These are phyloP conservation scores for Polyommatus icarus DNA, from an alignment of 2,888 invertebrate species.

Conservation along the genomic window DNA sequence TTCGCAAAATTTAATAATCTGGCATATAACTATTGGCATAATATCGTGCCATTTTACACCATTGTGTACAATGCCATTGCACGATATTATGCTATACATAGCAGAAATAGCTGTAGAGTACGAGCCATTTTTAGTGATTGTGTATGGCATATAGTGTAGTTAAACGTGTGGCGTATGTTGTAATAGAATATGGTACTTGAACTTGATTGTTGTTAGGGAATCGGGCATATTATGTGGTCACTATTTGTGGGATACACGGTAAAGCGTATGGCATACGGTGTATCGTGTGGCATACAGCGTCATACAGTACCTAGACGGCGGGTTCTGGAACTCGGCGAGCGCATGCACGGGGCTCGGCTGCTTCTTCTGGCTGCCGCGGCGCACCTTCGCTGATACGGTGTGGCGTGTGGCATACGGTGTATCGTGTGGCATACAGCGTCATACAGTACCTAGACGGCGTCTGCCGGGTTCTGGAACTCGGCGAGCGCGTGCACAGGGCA, in stretches of 20 bases:
- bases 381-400: conserved; percentile 89
- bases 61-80: no score
- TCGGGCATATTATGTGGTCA: no score
- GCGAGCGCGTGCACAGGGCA: conserved; percentile 97
- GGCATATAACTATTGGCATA: not conserved
- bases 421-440: not conserved
- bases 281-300: not conserved
- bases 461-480: conserved; percentile 98
- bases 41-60: not conserved
- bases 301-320: conserved; percentile 87
- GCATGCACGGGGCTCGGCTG: conserved; percentile 98
- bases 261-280: not conserved
- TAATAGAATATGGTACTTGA: not conserved
- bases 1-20: no score
- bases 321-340: conserved; percentile 97
- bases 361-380: conserved; percentile 97
- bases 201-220: not conserved
- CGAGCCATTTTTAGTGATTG: not conserved
- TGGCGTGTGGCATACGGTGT: not conserved
- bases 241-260: no score
- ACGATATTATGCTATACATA: no score
- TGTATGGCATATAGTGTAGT: not conserved
- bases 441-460: conserved; percentile 85
- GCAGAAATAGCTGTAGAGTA: not conserved
- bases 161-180: not conserved